A percentile compares a stretch with the other conserved stretches of the same genome.
Evolutionary conservation across 2,888 invertebrate species (phyloP).

Genomic region (Prenolepis imparis): DNA sequence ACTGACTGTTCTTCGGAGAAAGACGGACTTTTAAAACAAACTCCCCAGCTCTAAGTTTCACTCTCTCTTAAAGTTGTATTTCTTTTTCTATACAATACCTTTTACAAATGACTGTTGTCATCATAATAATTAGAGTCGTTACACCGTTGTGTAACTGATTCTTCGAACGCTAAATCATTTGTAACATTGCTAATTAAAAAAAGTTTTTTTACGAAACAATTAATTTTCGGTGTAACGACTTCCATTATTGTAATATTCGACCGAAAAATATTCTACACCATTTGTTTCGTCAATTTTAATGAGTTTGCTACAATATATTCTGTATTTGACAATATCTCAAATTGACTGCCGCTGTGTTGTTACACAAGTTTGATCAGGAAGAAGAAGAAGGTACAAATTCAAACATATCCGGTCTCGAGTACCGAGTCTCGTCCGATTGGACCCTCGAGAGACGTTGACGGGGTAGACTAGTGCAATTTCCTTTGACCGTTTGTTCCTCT

Average conservation of each 20-base stretch:
- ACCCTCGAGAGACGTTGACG: slow-evolving; percentile 46
- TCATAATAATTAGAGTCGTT: neutral
- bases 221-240: slow-evolving; percentile 37
- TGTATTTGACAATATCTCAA: slow-evolving; percentile 14
- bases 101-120: neutral
- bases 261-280: slow-evolving; percentile 35
- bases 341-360: neutral
- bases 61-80: neutral
- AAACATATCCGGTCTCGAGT: slow-evolving; percentile 21
- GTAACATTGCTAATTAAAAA: slow-evolving; percentile 9
- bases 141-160: neutral
- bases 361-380: neutral
- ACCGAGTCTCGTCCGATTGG: slow-evolving; percentile 24
- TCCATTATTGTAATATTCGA: neutral
- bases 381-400: slow-evolving; percentile 23
- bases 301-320: neutral
- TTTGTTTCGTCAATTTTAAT: neutral
- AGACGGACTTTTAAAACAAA: slow-evolving; percentile 29
- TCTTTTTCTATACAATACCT: neutral
- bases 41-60: slow-evolving; percentile 5
- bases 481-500: slow-evolving; percentile 16
- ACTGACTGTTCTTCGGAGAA: slow-evolving; percentile 3
- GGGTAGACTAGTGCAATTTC: slow-evolving; percentile 61
- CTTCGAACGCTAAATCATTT: neutral
- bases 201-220: slow-evolving; percentile 41